Evolutionary conservation across 1,140 invertebrate species (phyloP).

Genomic region (Thaumatotibia leucotreta): DNA sequence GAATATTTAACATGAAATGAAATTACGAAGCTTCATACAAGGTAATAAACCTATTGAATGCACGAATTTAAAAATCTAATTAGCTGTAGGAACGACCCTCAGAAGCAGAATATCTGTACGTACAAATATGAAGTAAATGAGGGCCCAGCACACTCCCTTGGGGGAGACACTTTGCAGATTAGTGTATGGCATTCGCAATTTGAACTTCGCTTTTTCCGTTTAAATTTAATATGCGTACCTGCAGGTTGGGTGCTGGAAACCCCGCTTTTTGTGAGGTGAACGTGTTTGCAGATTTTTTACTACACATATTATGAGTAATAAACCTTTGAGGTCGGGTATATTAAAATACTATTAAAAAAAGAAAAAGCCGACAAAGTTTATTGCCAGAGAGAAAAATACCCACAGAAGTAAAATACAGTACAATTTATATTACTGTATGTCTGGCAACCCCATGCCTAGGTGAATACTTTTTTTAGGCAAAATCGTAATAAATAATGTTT

Average conservation of each 20-base stretch:
- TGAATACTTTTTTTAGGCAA: too few species aligned
- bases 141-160: not conserved
- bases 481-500: too few species aligned
- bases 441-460: too few species aligned
- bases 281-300: not conserved
- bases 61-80: not conserved
- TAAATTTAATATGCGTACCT: slow-evolving; percentile 8
- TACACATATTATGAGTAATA: not conserved
- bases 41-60: not conserved
- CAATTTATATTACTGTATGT: too few species aligned
- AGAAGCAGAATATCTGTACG: not conserved
- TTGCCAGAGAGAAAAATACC: too few species aligned
- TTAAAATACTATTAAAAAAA: too few species aligned
- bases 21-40: not conserved
- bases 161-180: slow-evolving; percentile 6
- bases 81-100: not conserved
- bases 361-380: too few species aligned
- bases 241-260: not conserved
- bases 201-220: not conserved
- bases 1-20: not conserved
- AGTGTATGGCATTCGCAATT: slow-evolving; percentile 5
- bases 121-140: slow-evolving; percentile 5
- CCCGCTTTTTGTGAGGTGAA: not conserved
- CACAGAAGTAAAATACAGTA: too few species aligned
- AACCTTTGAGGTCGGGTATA: too few species aligned